A percentile compares a stretch with the other conserved stretches of the same genome.
These are phyloP conservation scores for Tragelaphus oryx DNA, from an alignment of 2,797 vertebrate species.

Conservation along the genomic window DNA sequence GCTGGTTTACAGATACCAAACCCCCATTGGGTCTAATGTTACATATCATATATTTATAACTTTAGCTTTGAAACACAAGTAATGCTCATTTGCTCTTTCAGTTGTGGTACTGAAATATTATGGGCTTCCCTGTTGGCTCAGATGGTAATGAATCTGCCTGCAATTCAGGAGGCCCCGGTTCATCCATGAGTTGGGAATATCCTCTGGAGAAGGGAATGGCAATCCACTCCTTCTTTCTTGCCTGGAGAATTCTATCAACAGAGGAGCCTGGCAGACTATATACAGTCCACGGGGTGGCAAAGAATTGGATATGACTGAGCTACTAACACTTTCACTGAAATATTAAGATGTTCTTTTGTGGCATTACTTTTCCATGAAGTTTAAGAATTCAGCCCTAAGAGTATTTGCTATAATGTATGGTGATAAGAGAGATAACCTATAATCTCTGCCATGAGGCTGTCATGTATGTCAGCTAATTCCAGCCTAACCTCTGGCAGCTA, in stretches of 20 bases:
- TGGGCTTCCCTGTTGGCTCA: background rate
- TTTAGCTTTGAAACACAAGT: background rate
- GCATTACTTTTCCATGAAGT: background rate
- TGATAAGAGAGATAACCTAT: background rate
- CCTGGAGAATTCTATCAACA: background rate
- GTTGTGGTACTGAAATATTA: background rate
- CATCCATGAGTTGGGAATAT: background rate
- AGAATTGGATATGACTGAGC: background rate
- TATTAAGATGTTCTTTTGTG: background rate
- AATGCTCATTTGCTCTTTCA: background rate
- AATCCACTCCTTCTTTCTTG: background rate
- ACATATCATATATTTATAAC: background rate
- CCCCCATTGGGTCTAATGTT: background rate
- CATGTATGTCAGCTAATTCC: slow-evolving; percentile 20
- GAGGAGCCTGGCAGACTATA: background rate
- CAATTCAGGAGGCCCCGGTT: background rate
- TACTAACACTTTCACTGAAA: background rate
- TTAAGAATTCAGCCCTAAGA: background rate
- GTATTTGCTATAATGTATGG: background rate
- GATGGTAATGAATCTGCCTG: background rate
- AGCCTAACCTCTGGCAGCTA: slow-evolving; percentile 48
- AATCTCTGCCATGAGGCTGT: background rate
- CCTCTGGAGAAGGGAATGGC: background rate
- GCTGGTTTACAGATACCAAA: background rate
- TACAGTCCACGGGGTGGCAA: background rate